A percentile compares a stretch with the other conserved stretches of the same genome.
These are phyloP conservation scores for Microplitis mediator DNA, from an alignment of 1,140 invertebrate species.

Conservation along the genomic window DNA sequence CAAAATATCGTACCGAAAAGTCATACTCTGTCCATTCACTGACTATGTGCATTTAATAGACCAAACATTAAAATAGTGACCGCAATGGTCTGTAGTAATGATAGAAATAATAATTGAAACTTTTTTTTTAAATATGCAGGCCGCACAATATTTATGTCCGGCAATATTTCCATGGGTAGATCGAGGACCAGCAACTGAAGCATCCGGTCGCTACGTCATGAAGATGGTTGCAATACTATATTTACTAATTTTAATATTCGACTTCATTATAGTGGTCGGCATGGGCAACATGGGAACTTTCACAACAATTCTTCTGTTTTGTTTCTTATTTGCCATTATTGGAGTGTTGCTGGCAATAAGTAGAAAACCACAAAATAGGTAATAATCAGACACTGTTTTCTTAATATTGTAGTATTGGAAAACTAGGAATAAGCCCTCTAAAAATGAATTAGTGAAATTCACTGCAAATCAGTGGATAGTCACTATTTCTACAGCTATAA, in stretches of 20 bases:
- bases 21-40: too few species aligned
- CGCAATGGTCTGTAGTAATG: too few species aligned
- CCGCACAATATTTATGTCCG: slow-evolving; percentile 80
- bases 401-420: slow-evolving; percentile 48
- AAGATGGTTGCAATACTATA: slow-evolving; percentile 86
- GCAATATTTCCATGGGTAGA: slow-evolving; percentile 88
- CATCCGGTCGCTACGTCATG: slow-evolving; percentile 84
- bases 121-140: slow-evolving; percentile 58
- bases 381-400: slow-evolving; percentile 34
- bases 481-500: too few species aligned
- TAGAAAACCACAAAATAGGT: slow-evolving; percentile 91
- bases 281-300: slow-evolving; percentile 73
- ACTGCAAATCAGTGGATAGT: too few species aligned
- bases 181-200: slow-evolving; percentile 82
- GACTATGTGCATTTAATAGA: too few species aligned
- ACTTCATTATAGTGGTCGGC: slow-evolving; percentile 80
- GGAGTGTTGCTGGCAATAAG: slow-evolving; percentile 82
- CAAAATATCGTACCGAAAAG: too few species aligned
- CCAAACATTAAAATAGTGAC: too few species aligned
- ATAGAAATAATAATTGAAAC: neutral
- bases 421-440: slow-evolving; percentile 47
- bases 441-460: neutral
- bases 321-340: slow-evolving; percentile 78
- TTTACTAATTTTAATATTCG: slow-evolving; percentile 79
- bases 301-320: slow-evolving; percentile 72